Evolutionary conservation across 2,797 vertebrate species (phyloP), one percentile per base, ranked within the genome.

Genomic region (Rhinoraja longicauda): DNA sequence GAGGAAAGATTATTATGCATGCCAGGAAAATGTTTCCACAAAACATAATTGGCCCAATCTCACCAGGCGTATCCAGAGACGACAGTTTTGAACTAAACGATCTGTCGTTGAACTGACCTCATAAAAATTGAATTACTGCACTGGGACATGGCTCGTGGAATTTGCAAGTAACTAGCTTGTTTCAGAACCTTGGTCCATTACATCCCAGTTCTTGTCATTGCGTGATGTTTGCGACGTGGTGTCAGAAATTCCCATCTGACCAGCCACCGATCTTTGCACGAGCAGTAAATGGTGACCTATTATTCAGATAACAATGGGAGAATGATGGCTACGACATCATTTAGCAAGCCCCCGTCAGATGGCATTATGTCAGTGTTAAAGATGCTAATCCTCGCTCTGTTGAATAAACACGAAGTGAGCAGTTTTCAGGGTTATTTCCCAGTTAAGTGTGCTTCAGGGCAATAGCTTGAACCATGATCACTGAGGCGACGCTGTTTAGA

Each of bases 111-210:
- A 84, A 84, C 53, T 53, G 26, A n/a, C 81, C 81, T 84, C 81
- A 84, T 84, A 59, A 84, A 84, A 84, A 59, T 84, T 13, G 10
- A 84, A 84, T 84, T 59, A 84, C 81, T 84, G 84, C 81, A 84
- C 7, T n/a, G 81, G 81, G 81, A 84, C 81, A 84, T 59, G 53
- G n/a, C 24, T 26, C 29, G 53, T 70, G 36, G 59, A 90, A 70
- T 26, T 26, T 90, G 36, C 64, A 39, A 21, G 59, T 21, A 21
- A 24, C 64, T 26, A 39, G n/a, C n/a, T 70, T 13, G 21, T 70
- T 67, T 90, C 62, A 15, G 64, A 90, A 70, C 36, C 86, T 90
- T 90, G 32, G 19, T n/a, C 53, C 8, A 13, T 64, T 90, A 90
- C 32, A 36, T 67, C 62, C 64, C n/a, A 32, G 70, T 70, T 70